Evolutionary conservation across 2,113 vertebrate genomes (phyloP).

Genomic region (Microtus montanus): DNA sequence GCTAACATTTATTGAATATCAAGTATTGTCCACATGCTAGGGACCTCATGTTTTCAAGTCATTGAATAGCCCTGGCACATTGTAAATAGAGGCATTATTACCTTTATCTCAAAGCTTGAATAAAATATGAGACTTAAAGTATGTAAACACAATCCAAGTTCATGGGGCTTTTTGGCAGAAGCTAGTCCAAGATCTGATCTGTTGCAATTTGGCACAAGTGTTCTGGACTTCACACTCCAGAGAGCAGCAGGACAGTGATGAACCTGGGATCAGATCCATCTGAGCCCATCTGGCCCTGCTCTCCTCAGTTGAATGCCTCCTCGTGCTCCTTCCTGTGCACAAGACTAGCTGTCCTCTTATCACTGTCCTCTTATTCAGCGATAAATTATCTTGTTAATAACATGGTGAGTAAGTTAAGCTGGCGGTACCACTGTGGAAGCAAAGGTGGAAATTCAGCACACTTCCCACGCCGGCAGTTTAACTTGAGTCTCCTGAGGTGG

Average conservation of each 20-base stretch:
- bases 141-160: constrained; percentile 45
- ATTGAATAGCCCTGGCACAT: background rate
- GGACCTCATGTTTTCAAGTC: background rate
- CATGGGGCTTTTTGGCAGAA: constrained; percentile 2
- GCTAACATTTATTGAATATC: background rate
- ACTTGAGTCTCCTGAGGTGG: background rate
- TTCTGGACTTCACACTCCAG: background rate
- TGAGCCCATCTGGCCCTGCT: background rate
- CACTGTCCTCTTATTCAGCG: constrained; percentile 3
- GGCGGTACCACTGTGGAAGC: background rate
- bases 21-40: background rate
- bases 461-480: background rate
- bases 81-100: background rate
- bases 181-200: background rate
- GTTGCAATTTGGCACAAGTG: background rate
- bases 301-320: background rate
- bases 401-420: background rate
- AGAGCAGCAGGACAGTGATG: background rate
- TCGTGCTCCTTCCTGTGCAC: rapidly evolving
- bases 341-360: background rate
- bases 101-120: constrained; percentile 59
- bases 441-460: background rate
- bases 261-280: background rate
- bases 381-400: constrained; percentile 43
- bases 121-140: constrained; percentile 47